Evolutionary conservation across 1,140 invertebrate species (phyloP).

Genomic region (Pissodes strobi): DNA sequence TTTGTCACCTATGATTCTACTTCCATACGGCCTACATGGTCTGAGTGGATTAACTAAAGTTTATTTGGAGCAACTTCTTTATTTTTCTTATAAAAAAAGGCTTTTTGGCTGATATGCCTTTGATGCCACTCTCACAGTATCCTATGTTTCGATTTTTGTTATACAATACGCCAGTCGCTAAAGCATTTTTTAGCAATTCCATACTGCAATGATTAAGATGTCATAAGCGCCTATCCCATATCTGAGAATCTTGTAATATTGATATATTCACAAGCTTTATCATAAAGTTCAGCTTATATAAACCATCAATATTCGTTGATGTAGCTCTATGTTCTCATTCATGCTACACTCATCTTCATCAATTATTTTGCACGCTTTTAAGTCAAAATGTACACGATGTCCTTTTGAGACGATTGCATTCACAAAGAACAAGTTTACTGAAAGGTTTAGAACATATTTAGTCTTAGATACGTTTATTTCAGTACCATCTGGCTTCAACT

Average conservation of each 20-base stretch:
- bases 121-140: constrained; percentile 31
- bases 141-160: constrained; percentile 2
- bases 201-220: too few relatives aligned
- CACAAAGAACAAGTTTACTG: constrained; percentile 35
- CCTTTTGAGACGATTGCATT: constrained; percentile 31
- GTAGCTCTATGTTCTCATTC: constrained; percentile 28
- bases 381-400: constrained; percentile 29
- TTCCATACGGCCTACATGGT: constrained; percentile 36
- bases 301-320: constrained; percentile 24
- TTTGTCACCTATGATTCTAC: constrained; percentile 38
- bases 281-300: constrained; percentile 24
- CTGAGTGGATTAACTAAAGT: constrained; percentile 35
- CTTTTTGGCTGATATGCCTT: constrained; percentile 33
- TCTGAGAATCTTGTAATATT: constrained; percentile 22
- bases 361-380: constrained; percentile 20
- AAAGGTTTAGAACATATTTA: constrained; percentile 35
- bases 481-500: too few relatives aligned
- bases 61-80: constrained; percentile 25
- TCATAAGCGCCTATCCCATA: constrained; percentile 32
- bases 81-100: constrained; percentile 25
- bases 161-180: constrained; percentile 18
- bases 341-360: constrained; percentile 25
- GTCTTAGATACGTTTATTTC: too few relatives aligned
- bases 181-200: too few relatives aligned
- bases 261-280: not conserved